These are phyloP conservation scores for Spatula versicolor DNA, from an alignment of 2,797 vertebrate species.

Conservation along the genomic window DNA sequence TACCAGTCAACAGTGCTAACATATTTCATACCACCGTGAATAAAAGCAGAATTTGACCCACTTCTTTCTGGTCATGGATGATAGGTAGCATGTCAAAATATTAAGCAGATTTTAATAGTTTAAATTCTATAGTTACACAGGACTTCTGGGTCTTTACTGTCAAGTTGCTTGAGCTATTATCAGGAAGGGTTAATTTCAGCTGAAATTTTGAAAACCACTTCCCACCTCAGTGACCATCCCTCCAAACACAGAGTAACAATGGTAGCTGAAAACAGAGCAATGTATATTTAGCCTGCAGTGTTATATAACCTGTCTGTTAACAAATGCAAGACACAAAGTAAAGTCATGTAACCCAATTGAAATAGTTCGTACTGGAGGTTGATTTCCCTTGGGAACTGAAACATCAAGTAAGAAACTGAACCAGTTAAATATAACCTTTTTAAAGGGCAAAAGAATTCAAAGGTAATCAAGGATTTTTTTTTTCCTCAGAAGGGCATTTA, in stretches of 20 bases:
- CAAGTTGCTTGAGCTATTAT: neutral
- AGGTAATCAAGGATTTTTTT: slow-evolving; percentile 74
- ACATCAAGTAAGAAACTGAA: slow-evolving; percentile 77
- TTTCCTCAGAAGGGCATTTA: slow-evolving; percentile 70
- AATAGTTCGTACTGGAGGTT: slow-evolving; percentile 70
- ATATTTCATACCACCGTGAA: neutral
- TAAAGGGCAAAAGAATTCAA: slow-evolving; percentile 77
- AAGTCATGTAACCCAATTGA: slow-evolving; percentile 76
- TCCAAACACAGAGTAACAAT: neutral
- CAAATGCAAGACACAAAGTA: slow-evolving; percentile 76
- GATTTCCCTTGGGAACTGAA: slow-evolving; percentile 77
- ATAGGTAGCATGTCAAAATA: neutral
- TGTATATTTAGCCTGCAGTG: slow-evolving; percentile 63
- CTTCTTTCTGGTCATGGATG: neutral
- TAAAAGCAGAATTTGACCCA: neutral
- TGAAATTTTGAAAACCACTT: slow-evolving; percentile 13
- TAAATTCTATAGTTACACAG: neutral
- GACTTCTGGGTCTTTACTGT: neutral
- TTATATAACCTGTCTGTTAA: slow-evolving; percentile 76
- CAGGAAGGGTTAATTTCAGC: neutral
- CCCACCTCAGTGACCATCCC: neutral
- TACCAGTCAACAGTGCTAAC: neutral
- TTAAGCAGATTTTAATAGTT: neutral
- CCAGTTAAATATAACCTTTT: slow-evolving; percentile 78
- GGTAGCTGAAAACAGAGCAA: slow-evolving; percentile 42